Evolutionary conservation across 2,888 invertebrate genomes (phyloP).

Genomic region (Polia nebulosa): DNA sequence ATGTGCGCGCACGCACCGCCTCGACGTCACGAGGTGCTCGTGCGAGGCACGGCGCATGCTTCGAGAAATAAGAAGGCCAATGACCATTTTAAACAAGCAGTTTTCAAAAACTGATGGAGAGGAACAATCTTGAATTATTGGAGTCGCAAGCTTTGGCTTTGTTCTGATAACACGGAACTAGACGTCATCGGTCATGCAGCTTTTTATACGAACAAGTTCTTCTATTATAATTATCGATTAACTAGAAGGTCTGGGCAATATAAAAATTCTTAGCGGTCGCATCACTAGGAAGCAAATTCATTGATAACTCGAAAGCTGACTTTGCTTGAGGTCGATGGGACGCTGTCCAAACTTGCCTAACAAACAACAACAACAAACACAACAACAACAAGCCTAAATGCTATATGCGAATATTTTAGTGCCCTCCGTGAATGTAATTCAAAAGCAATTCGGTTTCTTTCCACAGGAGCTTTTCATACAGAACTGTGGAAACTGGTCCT

Average conservation of each 20-base stretch:
- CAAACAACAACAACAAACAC: too few species aligned
- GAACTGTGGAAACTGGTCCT: neutral
- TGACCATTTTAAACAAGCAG: neutral
- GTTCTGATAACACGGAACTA: neutral
- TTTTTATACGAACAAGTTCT: too few species aligned
- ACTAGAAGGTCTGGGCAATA: too few species aligned
- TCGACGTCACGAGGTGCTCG: constrained; percentile 31
- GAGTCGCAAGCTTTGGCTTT: neutral
- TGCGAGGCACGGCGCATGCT: neutral
- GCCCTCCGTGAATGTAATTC: too few species aligned
- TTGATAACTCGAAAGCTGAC: neutral
- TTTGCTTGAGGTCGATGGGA: too few species aligned
- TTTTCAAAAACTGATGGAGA: neutral
- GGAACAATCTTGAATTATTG: neutral
- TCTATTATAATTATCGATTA: too few species aligned
- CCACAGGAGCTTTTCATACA: too few species aligned
- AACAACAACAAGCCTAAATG: too few species aligned
- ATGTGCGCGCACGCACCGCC: constrained; percentile 40
- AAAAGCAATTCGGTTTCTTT: too few species aligned
- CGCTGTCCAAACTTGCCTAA: too few species aligned
- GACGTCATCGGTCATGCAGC: neutral
- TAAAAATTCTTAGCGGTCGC: neutral
- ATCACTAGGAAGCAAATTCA: too few species aligned
- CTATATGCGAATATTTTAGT: too few species aligned
- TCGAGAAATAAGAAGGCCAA: constrained; percentile 24